Evolutionary conservation across 2,888 invertebrate species (phyloP), one percentile per base, ranked within the genome.

Genomic region (Spodoptera exigua): DNA sequence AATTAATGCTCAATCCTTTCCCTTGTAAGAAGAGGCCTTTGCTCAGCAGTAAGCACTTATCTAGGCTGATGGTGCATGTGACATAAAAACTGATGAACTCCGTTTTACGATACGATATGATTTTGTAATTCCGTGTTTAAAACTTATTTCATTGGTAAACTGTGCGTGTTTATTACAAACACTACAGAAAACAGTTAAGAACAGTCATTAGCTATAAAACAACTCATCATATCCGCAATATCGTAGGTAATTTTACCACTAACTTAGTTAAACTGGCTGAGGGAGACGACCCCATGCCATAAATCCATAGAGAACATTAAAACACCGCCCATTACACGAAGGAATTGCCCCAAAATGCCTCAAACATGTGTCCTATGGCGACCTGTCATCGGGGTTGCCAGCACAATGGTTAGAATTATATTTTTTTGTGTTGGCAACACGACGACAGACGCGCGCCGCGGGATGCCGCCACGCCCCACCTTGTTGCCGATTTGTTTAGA

Each of bases 351-450:
- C 81, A 89, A 91, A 93, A 92, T 92, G 92, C 91, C 89, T 89
- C 85, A 88, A 92, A 93, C 93, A 93, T 93, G 93, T 93, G 93
- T 92, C 92, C 89, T 87, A 90, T 87, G 76, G 91, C 88, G 93
- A 93, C 91, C 93, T 93, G 93, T 93, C 93, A 92, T 93, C 93
- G 86, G 92, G 91, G 93, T 84, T 90, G 89, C 90, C 84, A 89
- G 79, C 74, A 92, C 92, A 92, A 92, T 90, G 75, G 90, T 80
- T 78, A 58, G 69, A 78, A 81, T 87, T 91, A 92, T 92, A 92
- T 89, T 87, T 85, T 90, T 90, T 91, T 91, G 87, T 88, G 90
- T 86, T 92, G 88, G 92, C 91, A 92, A 92, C 89, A 89, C 87
- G 84, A 84, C 89, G 92, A 93, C 93, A 93, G 92, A 93, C 93